Percentiles rank a stretch among this genome's conserved stretches.
These are phyloP conservation scores for Drosophila sulfurigaster DNA, from an alignment of 1,140 invertebrate species.

Conservation along the genomic window DNA sequence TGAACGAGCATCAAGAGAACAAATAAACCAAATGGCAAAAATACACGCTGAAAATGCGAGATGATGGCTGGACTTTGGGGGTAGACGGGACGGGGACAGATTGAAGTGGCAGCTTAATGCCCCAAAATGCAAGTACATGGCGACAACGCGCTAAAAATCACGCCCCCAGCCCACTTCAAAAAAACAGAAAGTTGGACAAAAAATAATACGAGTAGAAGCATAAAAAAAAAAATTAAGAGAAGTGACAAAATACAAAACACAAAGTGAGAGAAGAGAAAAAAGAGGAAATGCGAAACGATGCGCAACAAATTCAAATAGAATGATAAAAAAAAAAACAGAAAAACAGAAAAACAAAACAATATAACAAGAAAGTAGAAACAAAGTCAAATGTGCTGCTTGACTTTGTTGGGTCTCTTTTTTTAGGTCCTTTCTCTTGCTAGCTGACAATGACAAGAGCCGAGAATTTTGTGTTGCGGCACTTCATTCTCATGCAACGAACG, in stretches of 20 bases:
- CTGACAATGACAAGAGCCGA: slow-evolving; percentile 38
- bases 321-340: slow-evolving; percentile 56
- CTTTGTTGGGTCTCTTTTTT: slow-evolving; percentile 18
- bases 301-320: slow-evolving; percentile 79
- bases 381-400: slow-evolving; percentile 61
- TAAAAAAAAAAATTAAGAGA: not conserved
- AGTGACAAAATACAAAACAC: not conserved
- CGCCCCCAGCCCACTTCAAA: slow-evolving; percentile 27
- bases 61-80: not conserved
- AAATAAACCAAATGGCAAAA: slow-evolving; percentile 50
- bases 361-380: not conserved
- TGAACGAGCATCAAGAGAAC: slow-evolving; percentile 34
- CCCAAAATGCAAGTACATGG: slow-evolving; percentile 49
- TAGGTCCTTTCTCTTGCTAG: not conserved
- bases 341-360: slow-evolving; percentile 20
- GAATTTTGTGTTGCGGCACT: slow-evolving; percentile 29
- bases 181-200: not conserved
- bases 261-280: not conserved
- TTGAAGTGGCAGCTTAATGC: slow-evolving; percentile 45
- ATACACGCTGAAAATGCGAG: slow-evolving; percentile 20
- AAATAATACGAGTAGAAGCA: not conserved
- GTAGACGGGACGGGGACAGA: not conserved
- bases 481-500: slow-evolving; percentile 43
- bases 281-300: slow-evolving; percentile 52
- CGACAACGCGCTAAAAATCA: slow-evolving; percentile 45